Evolutionary conservation across 2,797 vertebrate species (phyloP), one percentile per base, ranked within the genome.

Genomic region (Phrynocephalus guinanensis): DNA sequence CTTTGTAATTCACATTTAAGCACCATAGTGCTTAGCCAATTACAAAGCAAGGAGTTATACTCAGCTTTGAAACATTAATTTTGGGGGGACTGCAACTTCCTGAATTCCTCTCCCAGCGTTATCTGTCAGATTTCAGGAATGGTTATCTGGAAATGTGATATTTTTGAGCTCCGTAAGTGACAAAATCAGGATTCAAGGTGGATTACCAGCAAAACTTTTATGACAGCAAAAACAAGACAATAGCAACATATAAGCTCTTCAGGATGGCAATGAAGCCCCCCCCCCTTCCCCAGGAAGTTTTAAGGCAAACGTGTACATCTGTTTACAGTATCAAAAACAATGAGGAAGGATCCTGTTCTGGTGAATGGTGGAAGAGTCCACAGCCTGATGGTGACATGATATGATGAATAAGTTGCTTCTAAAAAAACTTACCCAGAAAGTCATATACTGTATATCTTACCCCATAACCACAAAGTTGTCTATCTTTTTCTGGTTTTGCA

Each of bases 401-500:
- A 38, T 67, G 3, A n/a, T 26, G 50, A 67, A 26, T 38, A n/a
- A 72, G 63, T 33, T 84, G 20, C 56, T 28, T 28, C 22, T 26
- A 6, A 0, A 7, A 8, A 48, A 22, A 7, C 0, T 20, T 48
- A 3, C 0, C 0, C 48, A 79, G n/a, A 68, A n/a, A 30, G 48
- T 26, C 30, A 60, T 24, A 48, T 60, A 77, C 38, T 9, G n/a
- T 33, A 33, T 33, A 33, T 33, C 33, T 6, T 20, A 8, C 3
- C n/a, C 67, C 24, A 18, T 38, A 78, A 71, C 50, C 44, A 79
- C 63, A 15, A 1, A 24, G 18, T n/a, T 60, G 26, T 28, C 0
- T 80, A 18, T n/a, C n/a, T 5, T 56, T 83, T 44, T 56, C 66
- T 3, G 24, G 24, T 5, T 3, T 13, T 75, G 8, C 38, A 26